Evolutionary conservation across 1,140 invertebrate genomes (phyloP).

Genomic region (Brachionus angularis): DNA sequence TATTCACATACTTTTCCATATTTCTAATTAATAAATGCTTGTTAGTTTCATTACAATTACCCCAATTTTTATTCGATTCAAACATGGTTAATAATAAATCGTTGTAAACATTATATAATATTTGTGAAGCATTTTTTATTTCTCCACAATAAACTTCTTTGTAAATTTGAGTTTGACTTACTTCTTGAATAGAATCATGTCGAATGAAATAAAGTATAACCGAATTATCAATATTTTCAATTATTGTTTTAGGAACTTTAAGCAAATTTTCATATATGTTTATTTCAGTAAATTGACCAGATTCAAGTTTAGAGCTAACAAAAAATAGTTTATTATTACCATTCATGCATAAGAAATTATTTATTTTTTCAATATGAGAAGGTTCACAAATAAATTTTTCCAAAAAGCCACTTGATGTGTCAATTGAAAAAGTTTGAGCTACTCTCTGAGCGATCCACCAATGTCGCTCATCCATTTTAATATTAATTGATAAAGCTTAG

Average conservation of each 20-base stretch:
- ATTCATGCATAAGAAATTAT: conserved; percentile 53
- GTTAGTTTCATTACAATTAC: conserved; percentile 51
- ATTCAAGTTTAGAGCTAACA: conserved; percentile 52
- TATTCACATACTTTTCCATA: conserved; percentile 39
- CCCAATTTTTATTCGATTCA: conserved; percentile 55
- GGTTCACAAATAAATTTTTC: conserved; percentile 56
- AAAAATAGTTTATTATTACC: conserved; percentile 56
- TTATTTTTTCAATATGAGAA: conserved; percentile 51
- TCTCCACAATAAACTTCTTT: conserved; percentile 56
- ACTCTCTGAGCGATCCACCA: conserved; percentile 58
- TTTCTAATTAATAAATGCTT: conserved; percentile 45
- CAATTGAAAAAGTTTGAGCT: conserved; percentile 56
- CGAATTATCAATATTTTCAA: conserved; percentile 50
- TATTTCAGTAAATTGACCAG: conserved; percentile 48
- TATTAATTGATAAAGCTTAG: neutral
- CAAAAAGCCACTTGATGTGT: conserved; percentile 51
- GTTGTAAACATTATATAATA: conserved; percentile 54
- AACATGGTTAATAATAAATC: conserved; percentile 49
- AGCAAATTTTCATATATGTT: conserved; percentile 53
- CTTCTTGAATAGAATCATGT: conserved; percentile 48
- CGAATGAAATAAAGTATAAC: conserved; percentile 55
- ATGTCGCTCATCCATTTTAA: conserved; percentile 56
- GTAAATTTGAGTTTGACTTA: conserved; percentile 52
- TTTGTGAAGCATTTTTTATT: conserved; percentile 52
- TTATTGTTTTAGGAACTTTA: conserved; percentile 49